Conservation (phyloP, 2,888 invertebrate species). For the Netelia virgata region DNA sequence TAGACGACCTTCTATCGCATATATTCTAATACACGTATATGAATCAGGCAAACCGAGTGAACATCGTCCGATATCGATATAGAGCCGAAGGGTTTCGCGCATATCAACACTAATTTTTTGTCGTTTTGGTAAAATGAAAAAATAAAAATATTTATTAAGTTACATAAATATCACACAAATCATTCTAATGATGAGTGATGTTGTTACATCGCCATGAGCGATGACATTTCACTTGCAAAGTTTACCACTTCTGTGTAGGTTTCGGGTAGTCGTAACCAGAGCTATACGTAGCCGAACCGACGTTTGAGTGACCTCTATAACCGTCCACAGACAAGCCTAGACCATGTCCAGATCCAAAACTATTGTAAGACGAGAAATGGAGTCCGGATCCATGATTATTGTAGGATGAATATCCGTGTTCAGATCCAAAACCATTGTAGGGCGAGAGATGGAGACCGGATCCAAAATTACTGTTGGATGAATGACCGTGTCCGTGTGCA, state of each 20-base stretch:
- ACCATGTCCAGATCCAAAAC: neutral
- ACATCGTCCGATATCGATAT: neutral
- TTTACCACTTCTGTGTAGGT: constrained; percentile 70
- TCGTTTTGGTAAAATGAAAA: constrained; percentile 54
- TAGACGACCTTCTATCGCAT: too few species aligned
- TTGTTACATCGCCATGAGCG: constrained; percentile 15
- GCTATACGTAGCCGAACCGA: constrained; percentile 31
- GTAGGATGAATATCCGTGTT: constrained; percentile 31
- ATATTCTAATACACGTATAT: too few species aligned
- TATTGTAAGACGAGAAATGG: constrained; percentile 6
- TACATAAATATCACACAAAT: constrained; percentile 36
- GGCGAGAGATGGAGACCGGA: constrained; percentile 27
- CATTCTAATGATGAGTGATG: constrained; percentile 30
- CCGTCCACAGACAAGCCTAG: constrained; percentile 25
- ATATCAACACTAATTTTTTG: neutral
- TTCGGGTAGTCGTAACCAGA: constrained; percentile 61
- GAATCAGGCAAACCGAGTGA: neutral
- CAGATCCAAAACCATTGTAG: constrained; percentile 45
- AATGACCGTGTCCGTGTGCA: constrained; percentile 24
- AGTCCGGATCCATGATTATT: constrained; percentile 35
- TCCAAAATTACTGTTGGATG: constrained; percentile 20
- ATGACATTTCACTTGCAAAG: constrained; percentile 26
- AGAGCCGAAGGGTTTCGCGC: neutral
- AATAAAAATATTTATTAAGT: constrained; percentile 68
- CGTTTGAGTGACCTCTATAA: constrained; percentile 8